These are phyloP conservation scores for Sinella curviseta DNA, from an alignment of 1,140 invertebrate species.

Conservation along the genomic window DNA sequence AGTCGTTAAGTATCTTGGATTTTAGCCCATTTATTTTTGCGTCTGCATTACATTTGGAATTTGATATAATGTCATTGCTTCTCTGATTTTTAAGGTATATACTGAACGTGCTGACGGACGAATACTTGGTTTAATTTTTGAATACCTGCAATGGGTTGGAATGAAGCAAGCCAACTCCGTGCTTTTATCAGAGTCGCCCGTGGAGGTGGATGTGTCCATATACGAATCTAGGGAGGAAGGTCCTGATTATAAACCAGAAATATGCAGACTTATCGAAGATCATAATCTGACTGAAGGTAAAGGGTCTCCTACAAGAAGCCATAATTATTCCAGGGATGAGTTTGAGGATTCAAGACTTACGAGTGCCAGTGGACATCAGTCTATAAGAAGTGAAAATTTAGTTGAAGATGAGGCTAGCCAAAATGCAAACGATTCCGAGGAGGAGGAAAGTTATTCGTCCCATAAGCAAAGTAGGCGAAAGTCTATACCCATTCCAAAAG, in stretches of 20 bases:
- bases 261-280: slow-evolving; percentile 4
- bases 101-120: slow-evolving; percentile 19
- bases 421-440: background rate
- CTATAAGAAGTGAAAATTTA: background rate
- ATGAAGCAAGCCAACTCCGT: slow-evolving; percentile 30
- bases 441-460: no score
- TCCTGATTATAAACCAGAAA: slow-evolving; percentile 5
- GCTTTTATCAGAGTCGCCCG: slow-evolving; percentile 35
- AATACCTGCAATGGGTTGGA: slow-evolving; percentile 42
- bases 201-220: slow-evolving; percentile 19
- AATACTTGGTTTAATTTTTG: slow-evolving; percentile 32
- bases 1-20: no score
- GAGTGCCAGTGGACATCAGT: slow-evolving; percentile 2
- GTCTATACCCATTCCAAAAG: no score
- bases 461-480: no score
- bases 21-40: no score
- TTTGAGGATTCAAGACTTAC: slow-evolving; percentile 5
- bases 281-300: background rate
- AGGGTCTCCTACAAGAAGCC: background rate
- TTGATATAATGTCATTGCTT: no score
- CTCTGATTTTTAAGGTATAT: slow-evolving; percentile 3
- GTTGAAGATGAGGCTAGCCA: background rate
- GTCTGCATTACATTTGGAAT: no score
- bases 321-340: slow-evolving; percentile 7
- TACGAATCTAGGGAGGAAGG: background rate